Evolutionary conservation across 2,113 vertebrate genomes (phyloP), one percentile per base, ranked within the genome.

Genomic region (Apeltes quadracus): DNA sequence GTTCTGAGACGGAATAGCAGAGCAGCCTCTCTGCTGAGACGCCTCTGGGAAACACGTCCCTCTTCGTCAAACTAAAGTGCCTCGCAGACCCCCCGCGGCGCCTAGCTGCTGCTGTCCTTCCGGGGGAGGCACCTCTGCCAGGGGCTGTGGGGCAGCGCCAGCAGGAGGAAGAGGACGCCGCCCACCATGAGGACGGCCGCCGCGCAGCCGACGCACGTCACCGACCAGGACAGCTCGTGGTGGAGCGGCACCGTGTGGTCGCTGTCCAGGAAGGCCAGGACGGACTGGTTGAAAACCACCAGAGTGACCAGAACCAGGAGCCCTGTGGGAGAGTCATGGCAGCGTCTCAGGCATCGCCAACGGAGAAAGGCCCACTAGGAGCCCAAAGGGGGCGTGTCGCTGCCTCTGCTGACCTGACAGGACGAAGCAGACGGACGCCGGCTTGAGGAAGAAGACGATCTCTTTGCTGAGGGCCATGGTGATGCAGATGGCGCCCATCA

Each of bases 381-480:
- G n/a, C 27, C 23, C 20, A 13, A 46, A 46, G 0, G 25, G 22
- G 0, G 5, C 38, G 27, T 41, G 34, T 20, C 9, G 23, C 54
- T 0, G 6, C 10, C 5, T 22, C 34, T 1, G 44, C 86, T 78
- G 50, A 96, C 96, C 96, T 90, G 95, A 95, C 69, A 96, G 83
- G 12, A 93, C 92, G 25, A 97, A 96, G 89, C 94, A 97, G 82
- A 93, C 64, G 0, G 95, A 94, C 3, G 94, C 96, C 1, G 95
- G 95, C 56, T 95, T 95, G 41, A 97, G 92, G 84, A 97, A 95
- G 90, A 94, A 96, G 16, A 93, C 82, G 3, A 94, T 94, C 1
- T 94, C 93, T 88, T 96, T 96, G 66, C 94, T 96, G 84, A 97
- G 91, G 32, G 94, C 84, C 95, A 94, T 95, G 83, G 91, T 93